phyloP scores from a whole-genome alignment of 1,140 invertebrate genomes.

The Spodoptera frugiperda region DNA sequence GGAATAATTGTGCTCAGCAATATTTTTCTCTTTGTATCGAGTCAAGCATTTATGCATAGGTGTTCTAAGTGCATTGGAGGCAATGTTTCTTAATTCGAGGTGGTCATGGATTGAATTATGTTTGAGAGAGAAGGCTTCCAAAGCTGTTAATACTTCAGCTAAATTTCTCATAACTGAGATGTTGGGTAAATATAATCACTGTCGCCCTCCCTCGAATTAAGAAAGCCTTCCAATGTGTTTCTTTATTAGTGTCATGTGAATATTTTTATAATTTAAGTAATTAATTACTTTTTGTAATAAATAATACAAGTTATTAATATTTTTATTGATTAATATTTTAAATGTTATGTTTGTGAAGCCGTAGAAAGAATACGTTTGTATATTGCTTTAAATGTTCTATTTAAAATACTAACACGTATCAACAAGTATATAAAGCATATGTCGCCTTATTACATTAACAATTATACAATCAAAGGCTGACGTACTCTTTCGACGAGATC shows the following conservation, averaged over 20 bases:
- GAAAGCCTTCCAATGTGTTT: slow-evolving; percentile 17
- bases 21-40: slow-evolving; percentile 26
- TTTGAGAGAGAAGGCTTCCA: too few species aligned
- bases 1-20: slow-evolving; percentile 37
- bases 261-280: slow-evolving; percentile 30
- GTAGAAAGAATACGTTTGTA: slow-evolving; percentile 37
- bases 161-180: not conserved
- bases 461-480: slow-evolving; percentile 37
- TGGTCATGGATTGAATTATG: not conserved
- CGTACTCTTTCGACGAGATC: slow-evolving; percentile 35
- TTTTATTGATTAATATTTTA: slow-evolving; percentile 34
- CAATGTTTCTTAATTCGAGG: slow-evolving; percentile 13
- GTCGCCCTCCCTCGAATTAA: slow-evolving; percentile 5
- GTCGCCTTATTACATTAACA: slow-evolving; percentile 35
- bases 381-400: slow-evolving; percentile 17
- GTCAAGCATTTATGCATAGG: slow-evolving; percentile 26
- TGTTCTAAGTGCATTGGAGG: slow-evolving; percentile 14
- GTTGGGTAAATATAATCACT: not conserved
- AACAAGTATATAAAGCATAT: slow-evolving; percentile 12
- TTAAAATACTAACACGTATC: not conserved
- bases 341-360: slow-evolving; percentile 39
- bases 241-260: slow-evolving; percentile 36
- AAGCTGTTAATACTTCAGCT: not conserved
- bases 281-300: slow-evolving; percentile 38
- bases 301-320: slow-evolving; percentile 34